Evolutionary conservation across 2,888 invertebrate genomes (phyloP).

Genomic region (Ellobium chinense): DNA sequence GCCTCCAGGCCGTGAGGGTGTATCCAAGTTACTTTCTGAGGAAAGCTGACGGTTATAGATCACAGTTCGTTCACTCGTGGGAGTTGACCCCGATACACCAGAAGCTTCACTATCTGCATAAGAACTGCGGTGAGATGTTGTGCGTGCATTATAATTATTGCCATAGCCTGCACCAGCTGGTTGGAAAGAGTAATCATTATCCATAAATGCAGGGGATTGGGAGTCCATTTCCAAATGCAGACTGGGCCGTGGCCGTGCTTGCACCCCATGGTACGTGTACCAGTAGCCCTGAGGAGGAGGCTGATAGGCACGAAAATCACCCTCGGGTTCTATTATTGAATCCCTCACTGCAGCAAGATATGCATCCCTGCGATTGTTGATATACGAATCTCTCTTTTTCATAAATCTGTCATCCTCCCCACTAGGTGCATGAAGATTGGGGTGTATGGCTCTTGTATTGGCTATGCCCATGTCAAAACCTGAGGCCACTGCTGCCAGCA

Average conservation of each 20-base stretch:
- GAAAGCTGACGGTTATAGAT: slow-evolving; percentile 67
- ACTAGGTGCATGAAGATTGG: slow-evolving; percentile 58
- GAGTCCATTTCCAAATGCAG: slow-evolving; percentile 64
- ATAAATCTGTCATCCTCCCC: slow-evolving; percentile 44
- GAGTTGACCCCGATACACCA: slow-evolving; percentile 56
- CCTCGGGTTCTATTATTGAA: slow-evolving; percentile 73
- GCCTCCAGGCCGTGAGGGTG: slow-evolving; percentile 56
- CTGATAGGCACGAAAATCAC: slow-evolving; percentile 66
- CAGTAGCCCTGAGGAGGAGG: slow-evolving; percentile 62
- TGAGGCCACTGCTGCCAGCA: slow-evolving; percentile 91
- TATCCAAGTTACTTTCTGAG: slow-evolving; percentile 74
- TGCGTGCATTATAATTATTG: slow-evolving; percentile 44
- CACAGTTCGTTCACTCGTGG: slow-evolving; percentile 61
- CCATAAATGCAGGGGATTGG: slow-evolving; percentile 44
- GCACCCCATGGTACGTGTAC: slow-evolving; percentile 93
- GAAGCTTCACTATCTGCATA: slow-evolving; percentile 68
- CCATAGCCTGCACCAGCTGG: slow-evolving; percentile 30
- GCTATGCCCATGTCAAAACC: slow-evolving; percentile 95
- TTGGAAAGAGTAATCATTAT: slow-evolving; percentile 28
- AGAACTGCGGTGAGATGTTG: slow-evolving; percentile 65
- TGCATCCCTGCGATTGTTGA: slow-evolving; percentile 75
- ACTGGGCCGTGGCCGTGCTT: slow-evolving; percentile 82
- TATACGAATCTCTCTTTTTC: slow-evolving; percentile 69
- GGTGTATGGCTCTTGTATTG: slow-evolving; percentile 81
- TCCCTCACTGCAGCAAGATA: slow-evolving; percentile 76